Conservation (phyloP, 2,113 vertebrate genomes). For the Capreolus pygargus region DNA sequence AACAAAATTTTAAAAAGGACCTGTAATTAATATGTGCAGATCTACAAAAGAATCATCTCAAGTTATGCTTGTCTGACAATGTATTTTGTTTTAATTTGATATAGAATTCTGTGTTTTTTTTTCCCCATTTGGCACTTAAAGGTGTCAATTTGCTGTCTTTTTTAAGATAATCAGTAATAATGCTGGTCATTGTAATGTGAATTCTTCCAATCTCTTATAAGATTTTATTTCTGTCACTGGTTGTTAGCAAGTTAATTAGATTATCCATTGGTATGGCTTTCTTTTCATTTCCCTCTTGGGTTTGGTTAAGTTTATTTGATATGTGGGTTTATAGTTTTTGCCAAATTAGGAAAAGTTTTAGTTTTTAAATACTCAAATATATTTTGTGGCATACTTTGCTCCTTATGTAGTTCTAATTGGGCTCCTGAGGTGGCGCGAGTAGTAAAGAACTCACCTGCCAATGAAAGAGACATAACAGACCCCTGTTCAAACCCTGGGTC, state of each 20-base stretch:
- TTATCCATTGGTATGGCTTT: neutral
- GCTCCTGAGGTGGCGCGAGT: neutral
- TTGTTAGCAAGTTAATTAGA: neutral
- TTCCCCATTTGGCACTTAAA: accelerated
- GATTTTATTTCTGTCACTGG: neutral
- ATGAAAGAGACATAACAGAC: neutral
- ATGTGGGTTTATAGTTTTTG: neutral
- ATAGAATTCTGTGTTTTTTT: neutral
- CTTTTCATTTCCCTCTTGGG: neutral
- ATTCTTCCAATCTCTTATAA: neutral
- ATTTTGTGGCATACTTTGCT: neutral
- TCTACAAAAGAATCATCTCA: neutral
- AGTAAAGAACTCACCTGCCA: neutral
- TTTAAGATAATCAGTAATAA: neutral
- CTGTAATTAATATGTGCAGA: neutral
- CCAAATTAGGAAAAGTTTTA: neutral
- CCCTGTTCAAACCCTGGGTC: neutral
- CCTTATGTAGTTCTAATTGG: neutral
- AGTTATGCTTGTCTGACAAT: neutral
- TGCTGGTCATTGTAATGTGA: neutral
- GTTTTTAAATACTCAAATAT: neutral
- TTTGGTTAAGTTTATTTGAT: neutral
- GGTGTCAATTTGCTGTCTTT: neutral
- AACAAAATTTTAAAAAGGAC: neutral
- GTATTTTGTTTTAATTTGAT: neutral